These are phyloP conservation scores for Antheraea pernyi DNA, from an alignment of 1,140 invertebrate genomes.

Conservation along the genomic window DNA sequence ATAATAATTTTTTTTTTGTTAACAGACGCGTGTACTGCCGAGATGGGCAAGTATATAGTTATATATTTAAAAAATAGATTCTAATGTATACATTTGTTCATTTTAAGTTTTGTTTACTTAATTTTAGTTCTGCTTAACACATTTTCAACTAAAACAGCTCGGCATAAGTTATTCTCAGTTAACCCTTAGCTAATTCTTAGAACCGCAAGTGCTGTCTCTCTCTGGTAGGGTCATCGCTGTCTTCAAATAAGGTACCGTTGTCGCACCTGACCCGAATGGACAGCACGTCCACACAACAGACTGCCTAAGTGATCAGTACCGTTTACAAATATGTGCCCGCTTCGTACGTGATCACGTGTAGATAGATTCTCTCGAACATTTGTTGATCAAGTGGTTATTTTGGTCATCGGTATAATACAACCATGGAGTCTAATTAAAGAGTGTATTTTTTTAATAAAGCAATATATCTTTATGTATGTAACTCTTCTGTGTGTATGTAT, in stretches of 20 bases:
- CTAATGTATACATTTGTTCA: too few species aligned
- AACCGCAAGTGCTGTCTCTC: neutral
- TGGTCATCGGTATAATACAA: neutral
- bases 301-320: constrained; percentile 63
- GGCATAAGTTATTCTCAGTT: neutral
- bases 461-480: too few species aligned
- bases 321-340: constrained; percentile 54
- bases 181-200: neutral
- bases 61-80: too few species aligned
- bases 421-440: neutral
- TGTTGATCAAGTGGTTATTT: neutral
- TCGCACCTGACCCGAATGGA: constrained; percentile 62
- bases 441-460: too few species aligned
- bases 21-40: too few species aligned
- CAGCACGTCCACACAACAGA: constrained; percentile 56
- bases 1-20: too few species aligned
- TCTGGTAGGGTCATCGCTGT: constrained; percentile 61
- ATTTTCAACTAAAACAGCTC: too few species aligned
- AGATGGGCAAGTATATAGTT: too few species aligned
- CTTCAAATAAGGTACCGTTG: constrained; percentile 70
- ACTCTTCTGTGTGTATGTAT: too few species aligned
- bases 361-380: neutral
- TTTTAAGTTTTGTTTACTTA: too few species aligned
- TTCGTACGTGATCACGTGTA: constrained; percentile 24
- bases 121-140: too few species aligned